Percentiles rank a stretch among this genome's conserved stretches.
phyloP scores from a whole-genome alignment of 2,113 vertebrate species.

The Calyptommatus sinebrachiatus region DNA sequence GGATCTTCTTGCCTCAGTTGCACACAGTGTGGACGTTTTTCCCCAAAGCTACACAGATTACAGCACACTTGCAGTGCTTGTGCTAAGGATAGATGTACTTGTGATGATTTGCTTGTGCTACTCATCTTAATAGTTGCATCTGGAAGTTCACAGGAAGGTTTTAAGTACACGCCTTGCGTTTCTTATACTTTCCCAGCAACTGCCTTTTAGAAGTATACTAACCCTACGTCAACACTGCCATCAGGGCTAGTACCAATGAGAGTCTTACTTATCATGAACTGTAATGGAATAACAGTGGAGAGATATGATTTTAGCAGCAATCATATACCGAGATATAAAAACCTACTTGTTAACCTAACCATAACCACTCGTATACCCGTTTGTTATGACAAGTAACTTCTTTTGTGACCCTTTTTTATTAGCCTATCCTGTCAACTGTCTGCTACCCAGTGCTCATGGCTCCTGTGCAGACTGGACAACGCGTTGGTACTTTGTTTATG shows the following conservation, averaged over 20 bases:
- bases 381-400: neutral
- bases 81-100: neutral
- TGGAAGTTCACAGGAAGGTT: too few relatives aligned
- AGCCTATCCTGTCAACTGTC: conserved; percentile 82
- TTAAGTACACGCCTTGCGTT: too few relatives aligned
- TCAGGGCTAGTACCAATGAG: too few relatives aligned
- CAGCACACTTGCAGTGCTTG: neutral
- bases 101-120: neutral
- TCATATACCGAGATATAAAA: too few relatives aligned
- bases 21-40: neutral
- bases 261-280: too few relatives aligned
- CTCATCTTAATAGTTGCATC: neutral
- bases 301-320: too few relatives aligned
- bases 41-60: neutral
- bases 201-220: too few relatives aligned
- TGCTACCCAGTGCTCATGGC: conserved; percentile 84
- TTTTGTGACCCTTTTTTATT: conserved; percentile 27
- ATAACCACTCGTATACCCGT: neutral
- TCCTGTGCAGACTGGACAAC: conserved; percentile 82
- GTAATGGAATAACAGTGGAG: neutral
- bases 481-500: conserved; percentile 84
- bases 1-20: neutral
- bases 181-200: too few relatives aligned
- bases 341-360: too few relatives aligned
- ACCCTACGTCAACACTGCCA: too few relatives aligned